Evolutionary conservation across 2,113 vertebrate genomes (phyloP).

Genomic region (Platichthys stellatus): DNA sequence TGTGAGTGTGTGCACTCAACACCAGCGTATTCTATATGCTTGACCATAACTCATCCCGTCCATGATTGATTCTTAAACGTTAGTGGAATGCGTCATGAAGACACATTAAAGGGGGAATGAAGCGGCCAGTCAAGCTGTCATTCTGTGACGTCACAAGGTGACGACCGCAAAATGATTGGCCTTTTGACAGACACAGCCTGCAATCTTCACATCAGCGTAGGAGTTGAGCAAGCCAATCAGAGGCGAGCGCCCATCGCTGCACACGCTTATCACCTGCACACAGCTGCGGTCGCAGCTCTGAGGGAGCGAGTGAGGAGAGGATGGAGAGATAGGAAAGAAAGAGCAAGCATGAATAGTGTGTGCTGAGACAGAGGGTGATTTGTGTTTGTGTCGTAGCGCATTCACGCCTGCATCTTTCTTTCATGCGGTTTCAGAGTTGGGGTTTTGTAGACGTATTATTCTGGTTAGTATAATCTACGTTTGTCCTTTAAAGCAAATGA

Average conservation of each 20-base stretch:
- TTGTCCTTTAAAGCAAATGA: conserved; percentile 42
- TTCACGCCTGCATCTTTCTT: conserved; percentile 26
- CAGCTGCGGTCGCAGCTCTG: conserved; percentile 77
- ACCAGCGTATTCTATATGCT: too few relatives aligned
- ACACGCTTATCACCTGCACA: conserved; percentile 81
- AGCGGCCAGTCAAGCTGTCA: conserved; percentile 42
- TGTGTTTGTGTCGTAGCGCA: conserved; percentile 48
- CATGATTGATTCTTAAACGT: conserved; percentile 21
- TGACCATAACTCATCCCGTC: not conserved
- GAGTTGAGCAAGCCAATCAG: conserved; percentile 75
- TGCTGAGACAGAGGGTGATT: conserved; percentile 60
- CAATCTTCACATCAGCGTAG: conserved; percentile 77
- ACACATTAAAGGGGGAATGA: not conserved
- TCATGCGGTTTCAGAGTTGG: conserved; percentile 38
- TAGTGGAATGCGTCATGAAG: not conserved
- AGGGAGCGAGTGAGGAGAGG: conserved; percentile 50
- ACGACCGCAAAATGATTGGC: conserved; percentile 63
- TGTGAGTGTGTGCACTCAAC: not conserved
- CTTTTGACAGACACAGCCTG: conserved; percentile 77
- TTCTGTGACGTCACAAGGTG: conserved; percentile 65
- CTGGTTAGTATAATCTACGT: conserved; percentile 29
- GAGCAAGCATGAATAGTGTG: conserved; percentile 53
- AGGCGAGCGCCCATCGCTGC: conserved; percentile 55
- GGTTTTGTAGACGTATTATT: conserved; percentile 22
- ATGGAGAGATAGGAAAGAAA: conserved; percentile 41